Evolutionary conservation across 2,888 invertebrate genomes (phyloP), one percentile per base, ranked within the genome.

Genomic region (Scaeva pyrastri): DNA sequence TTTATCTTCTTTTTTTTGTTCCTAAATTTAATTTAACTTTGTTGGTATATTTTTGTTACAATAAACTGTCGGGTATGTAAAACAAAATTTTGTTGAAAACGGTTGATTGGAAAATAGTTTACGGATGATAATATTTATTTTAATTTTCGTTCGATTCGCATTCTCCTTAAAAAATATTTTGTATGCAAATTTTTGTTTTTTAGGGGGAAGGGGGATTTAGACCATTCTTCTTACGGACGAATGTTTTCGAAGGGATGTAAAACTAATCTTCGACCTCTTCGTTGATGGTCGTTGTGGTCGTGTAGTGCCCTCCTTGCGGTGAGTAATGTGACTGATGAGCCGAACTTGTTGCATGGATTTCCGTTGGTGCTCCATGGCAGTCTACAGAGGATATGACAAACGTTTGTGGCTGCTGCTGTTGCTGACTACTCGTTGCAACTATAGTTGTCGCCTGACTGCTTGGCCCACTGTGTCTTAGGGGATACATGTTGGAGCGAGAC

Each of bases 271-370:
- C 86, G 19, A 78, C 86, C 0, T 86, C 77, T 0, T 82, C 86
- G n/a, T 52, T 74, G 12, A 77, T 58, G 11, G 77, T 66, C 14
- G 81, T 81, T 12, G 85, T 78, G 16, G 66, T 64, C n/a, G 86
- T 78, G 66, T 86, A 86, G 31, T 86, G 86, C 19, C 56, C 82
- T 2, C 55, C 56, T 6, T 87, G 87, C 5, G 82, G 78, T 10
- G 82, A 43, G 10, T 83, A 83, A 60, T 87, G 87, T 14, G 74
- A 60, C 48, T 87, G 87, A 55, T 87, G 87, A n/a, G 83, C 31
- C 41, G 87, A 83, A 36, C 60, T 83, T n/a, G 87, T 83, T n/a
- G 87, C 75, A 19, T 87, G 87, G n/a, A 87, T 87, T 23, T 87
- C 87, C 1, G 87, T 83, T 1, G 87, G 87, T 0, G 87, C 62